Evolutionary conservation across 2,113 vertebrate species (phyloP).

Genomic region (Corythoichthys haematopterus): DNA sequence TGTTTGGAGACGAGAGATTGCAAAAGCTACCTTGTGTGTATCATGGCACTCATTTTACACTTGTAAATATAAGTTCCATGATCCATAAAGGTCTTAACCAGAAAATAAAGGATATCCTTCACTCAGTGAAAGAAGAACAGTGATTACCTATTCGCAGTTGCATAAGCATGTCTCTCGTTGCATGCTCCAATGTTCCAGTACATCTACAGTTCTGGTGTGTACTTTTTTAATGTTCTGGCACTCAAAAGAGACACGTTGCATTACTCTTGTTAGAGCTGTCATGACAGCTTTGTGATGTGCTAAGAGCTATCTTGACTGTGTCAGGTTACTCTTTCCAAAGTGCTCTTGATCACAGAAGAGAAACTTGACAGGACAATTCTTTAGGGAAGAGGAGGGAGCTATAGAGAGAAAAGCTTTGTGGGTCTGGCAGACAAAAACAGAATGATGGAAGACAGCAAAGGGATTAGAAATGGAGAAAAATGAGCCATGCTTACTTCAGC

Average conservation of each 20-base stretch:
- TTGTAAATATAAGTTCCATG: slow-evolving; percentile 27
- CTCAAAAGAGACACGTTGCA: slow-evolving; percentile 24
- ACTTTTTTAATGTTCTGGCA: slow-evolving; percentile 16
- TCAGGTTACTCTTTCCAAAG: slow-evolving; percentile 42
- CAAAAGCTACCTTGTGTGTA: slow-evolving; percentile 27
- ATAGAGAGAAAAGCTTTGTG: background rate
- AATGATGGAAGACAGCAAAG: slow-evolving; percentile 6
- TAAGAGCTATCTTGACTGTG: slow-evolving; percentile 39
- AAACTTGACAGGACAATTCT: slow-evolving; percentile 50
- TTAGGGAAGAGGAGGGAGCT: slow-evolving; percentile 18
- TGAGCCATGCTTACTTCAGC: background rate
- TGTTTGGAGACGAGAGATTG: slow-evolving; percentile 23
- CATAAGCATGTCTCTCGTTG: slow-evolving; percentile 8
- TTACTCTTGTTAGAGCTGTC: slow-evolving; percentile 43
- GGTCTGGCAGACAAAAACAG: background rate
- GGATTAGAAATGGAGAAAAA: slow-evolving; percentile 20
- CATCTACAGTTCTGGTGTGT: slow-evolving; percentile 20
- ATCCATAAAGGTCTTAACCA: slow-evolving; percentile 20
- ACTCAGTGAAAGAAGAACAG: slow-evolving; percentile 24
- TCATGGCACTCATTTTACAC: slow-evolving; percentile 28
- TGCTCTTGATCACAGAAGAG: slow-evolving; percentile 49
- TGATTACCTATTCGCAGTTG: slow-evolving; percentile 11
- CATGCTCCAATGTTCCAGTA: background rate
- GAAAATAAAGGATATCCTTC: slow-evolving; percentile 23
- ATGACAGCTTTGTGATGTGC: slow-evolving; percentile 39